phyloP scores from a whole-genome alignment of 2,888 invertebrate species.

The Lepidocyrtinus sp. region DNA sequence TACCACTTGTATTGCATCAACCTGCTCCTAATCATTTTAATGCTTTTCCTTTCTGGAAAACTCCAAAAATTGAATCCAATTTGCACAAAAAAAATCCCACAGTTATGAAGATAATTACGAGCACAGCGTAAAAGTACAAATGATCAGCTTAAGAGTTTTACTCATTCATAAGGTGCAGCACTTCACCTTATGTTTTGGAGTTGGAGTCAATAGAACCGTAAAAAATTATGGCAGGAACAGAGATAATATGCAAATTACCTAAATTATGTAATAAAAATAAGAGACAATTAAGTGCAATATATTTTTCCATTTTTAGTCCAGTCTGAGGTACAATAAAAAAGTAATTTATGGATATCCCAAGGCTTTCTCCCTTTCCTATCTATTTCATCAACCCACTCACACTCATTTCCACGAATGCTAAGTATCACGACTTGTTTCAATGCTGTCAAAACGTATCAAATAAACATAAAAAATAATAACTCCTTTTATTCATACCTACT shows the following conservation, averaged over 20 bases:
- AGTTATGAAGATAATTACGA: not conserved
- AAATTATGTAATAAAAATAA: not conserved
- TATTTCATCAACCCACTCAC: not conserved
- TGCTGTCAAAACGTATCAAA: not conserved
- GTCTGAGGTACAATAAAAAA: too few species aligned
- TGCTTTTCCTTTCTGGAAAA: not conserved
- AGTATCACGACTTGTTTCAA: not conserved
- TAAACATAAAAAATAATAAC: not conserved
- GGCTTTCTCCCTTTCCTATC: not conserved
- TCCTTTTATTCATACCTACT: not conserved
- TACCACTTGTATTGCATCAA: not conserved
- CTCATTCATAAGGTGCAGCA: not conserved
- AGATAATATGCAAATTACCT: not conserved
- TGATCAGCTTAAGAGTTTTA: not conserved
- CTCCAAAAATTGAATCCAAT: not conserved
- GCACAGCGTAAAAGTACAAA: not conserved
- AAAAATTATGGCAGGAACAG: not conserved
- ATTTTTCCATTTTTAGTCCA: not conserved
- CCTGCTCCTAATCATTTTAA: not conserved
- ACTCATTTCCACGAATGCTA: not conserved
- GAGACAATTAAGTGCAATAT: slow-evolving; percentile 2
- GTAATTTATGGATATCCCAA: slow-evolving; percentile 3
- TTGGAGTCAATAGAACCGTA: slow-evolving; percentile 7
- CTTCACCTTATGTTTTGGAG: not conserved
- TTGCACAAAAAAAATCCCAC: not conserved